Evolutionary conservation across 2,888 invertebrate genomes (phyloP), one percentile per base, ranked within the genome.

Genomic region (Chrysina gloriosa): DNA sequence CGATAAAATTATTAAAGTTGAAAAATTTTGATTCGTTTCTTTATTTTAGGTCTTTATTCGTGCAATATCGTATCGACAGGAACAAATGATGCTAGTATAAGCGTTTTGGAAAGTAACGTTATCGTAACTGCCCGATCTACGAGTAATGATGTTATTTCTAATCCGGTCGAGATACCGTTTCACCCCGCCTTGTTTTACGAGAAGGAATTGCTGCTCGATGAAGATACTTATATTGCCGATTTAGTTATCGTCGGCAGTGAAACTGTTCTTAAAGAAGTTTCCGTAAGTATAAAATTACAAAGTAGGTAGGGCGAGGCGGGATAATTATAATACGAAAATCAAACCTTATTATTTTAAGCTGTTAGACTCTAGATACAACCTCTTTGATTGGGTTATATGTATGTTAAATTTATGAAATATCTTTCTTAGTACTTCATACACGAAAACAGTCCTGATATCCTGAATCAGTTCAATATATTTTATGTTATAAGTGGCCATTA

Each of bases 201-300:
- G 11, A 65, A 69, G 6, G 78, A 80, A 47, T 68, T 78, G 11
- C 50, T 67, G 3, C 65, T 77, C 45, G 69, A 72, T 25, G 72
- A 71, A n/a, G 45, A 63, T 4, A 63, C 68, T 1, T 71, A 69
- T 23, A 66, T 29, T 2, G 81, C 76, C 1, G 75, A 75, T 34
- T 70, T 88, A 42, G 75, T 79, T 19, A 78, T 88, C 56, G 84
- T 83, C 72, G 90, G 90, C 3, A 79, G 89, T 63, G 84, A 85
- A 48, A 82, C 84, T 75, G 86, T 89, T 16, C 80, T 90, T 66
- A 83, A 86, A 67, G 85, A 87, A 77, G 79, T 89, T 48, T 80
- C 84, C 79, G 87, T 87, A 79, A 71, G 71, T 68, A 23, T 4
- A 16, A 16, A 27, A 9, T 5, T 2, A 21, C 11, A 6, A 11